Conservation (phyloP, 2,888 invertebrate genomes). For the Drosophila setosimentum region DNA sequence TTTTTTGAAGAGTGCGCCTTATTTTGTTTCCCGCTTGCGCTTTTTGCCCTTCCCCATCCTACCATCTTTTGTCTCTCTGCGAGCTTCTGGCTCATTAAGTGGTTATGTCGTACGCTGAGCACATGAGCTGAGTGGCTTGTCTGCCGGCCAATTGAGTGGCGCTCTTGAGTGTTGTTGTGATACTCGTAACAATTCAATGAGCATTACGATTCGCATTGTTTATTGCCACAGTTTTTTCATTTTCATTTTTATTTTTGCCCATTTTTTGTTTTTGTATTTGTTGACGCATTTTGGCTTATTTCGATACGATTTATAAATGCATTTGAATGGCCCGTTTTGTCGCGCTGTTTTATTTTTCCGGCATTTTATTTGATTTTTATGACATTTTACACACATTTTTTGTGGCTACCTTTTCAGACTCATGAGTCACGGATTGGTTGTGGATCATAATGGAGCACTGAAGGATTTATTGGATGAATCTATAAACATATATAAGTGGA, state of each 20-base stretch:
- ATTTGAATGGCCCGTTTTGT: slow-evolving; percentile 58
- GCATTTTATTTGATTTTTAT: slow-evolving; percentile 69
- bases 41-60: not conserved
- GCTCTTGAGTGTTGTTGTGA: slow-evolving; percentile 68
- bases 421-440: slow-evolving; percentile 59
- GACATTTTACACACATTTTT: slow-evolving; percentile 57
- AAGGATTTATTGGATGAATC: slow-evolving; percentile 49
- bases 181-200: slow-evolving; percentile 73
- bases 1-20: slow-evolving; percentile 18
- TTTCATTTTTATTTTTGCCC: not conserved
- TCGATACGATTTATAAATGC: slow-evolving; percentile 65
- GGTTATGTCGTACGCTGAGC: slow-evolving; percentile 64
- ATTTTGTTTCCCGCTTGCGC: slow-evolving; percentile 18
- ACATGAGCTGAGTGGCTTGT: slow-evolving; percentile 59
- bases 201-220: slow-evolving; percentile 59
- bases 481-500: slow-evolving; percentile 8
- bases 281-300: slow-evolving; percentile 40
- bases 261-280: slow-evolving; percentile 2
- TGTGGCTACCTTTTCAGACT: slow-evolving; percentile 45
- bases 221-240: slow-evolving; percentile 46
- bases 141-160: slow-evolving; percentile 66
- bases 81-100: slow-evolving; percentile 72
- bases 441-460: slow-evolving; percentile 44
- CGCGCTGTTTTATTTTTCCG: slow-evolving; percentile 53
- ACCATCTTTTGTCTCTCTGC: slow-evolving; percentile 9